Evolutionary conservation across 2,888 invertebrate species (phyloP).

Genomic region (Rhamphomyia laevipes): DNA sequence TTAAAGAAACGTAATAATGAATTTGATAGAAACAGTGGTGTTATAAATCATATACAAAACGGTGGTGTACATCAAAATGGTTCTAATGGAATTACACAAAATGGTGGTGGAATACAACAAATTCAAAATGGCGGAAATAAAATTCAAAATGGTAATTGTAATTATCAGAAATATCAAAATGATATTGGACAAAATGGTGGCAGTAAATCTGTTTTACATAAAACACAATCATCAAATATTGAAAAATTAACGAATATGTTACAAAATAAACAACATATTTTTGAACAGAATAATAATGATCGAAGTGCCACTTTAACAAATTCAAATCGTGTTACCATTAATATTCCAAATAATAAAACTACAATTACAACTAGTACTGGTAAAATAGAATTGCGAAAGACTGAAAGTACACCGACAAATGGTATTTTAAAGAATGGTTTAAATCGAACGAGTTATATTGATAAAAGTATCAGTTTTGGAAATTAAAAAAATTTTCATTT

Average conservation of each 20-base stretch:
- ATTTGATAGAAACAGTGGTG: slow-evolving; percentile 26
- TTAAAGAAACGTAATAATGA: slow-evolving; percentile 58
- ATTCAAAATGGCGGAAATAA: background rate
- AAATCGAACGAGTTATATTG: slow-evolving; percentile 20
- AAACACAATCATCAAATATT: slow-evolving; percentile 19
- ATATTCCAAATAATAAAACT: slow-evolving; percentile 13
- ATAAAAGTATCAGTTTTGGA: slow-evolving; percentile 34
- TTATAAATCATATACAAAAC: too few relatives aligned
- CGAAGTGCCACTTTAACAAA: slow-evolving; percentile 4
- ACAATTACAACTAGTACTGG: background rate
- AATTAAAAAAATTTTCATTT: slow-evolving; percentile 21
- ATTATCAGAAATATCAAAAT: background rate
- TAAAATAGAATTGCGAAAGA: slow-evolving; percentile 21
- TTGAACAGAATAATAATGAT: background rate
- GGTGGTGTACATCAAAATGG: background rate
- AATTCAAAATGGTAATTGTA: background rate
- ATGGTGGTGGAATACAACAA: background rate
- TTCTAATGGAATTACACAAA: background rate
- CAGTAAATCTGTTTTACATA: slow-evolving; percentile 14
- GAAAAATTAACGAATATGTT: slow-evolving; percentile 19
- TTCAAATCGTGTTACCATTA: slow-evolving; percentile 15
- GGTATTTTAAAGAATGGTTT: slow-evolving; percentile 41
- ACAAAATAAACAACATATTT: slow-evolving; percentile 13
- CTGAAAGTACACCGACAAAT: slow-evolving; percentile 28
- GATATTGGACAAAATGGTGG: background rate